phyloP scores from a whole-genome alignment of 1,140 invertebrate species.

The Tetraneura akinire region DNA sequence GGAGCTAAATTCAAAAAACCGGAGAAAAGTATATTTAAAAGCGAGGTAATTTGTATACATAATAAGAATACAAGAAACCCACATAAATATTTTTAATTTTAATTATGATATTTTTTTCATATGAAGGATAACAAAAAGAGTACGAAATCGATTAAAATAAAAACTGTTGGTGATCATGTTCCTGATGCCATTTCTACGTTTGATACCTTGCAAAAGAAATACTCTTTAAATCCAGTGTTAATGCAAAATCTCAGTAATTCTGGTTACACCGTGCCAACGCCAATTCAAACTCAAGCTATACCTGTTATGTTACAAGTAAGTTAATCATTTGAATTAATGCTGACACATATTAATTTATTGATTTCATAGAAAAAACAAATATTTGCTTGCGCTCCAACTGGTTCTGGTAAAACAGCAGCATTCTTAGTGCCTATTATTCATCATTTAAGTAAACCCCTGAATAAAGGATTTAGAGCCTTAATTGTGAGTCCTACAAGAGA shows the following conservation, averaged over 20 bases:
- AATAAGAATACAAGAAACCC: not conserved
- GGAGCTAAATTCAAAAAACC: slow-evolving; percentile 66
- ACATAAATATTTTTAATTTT: not conserved
- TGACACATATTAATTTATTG: slow-evolving; percentile 35
- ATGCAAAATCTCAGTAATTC: slow-evolving; percentile 73
- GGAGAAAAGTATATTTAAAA: not conserved
- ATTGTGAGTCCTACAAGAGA: slow-evolving; percentile 91
- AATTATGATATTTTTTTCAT: slow-evolving; percentile 52
- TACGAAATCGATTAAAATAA: slow-evolving; percentile 76
- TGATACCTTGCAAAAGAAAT: slow-evolving; percentile 64
- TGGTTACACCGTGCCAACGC: slow-evolving; percentile 80
- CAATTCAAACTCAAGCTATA: slow-evolving; percentile 93
- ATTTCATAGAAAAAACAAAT: slow-evolving; percentile 72
- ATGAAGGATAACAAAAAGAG: slow-evolving; percentile 69
- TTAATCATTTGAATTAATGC: not conserved
- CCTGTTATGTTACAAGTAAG: slow-evolving; percentile 79
- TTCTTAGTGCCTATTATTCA: slow-evolving; percentile 83
- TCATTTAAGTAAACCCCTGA: slow-evolving; percentile 64
- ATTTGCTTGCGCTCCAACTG: slow-evolving; percentile 91
- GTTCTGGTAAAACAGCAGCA: slow-evolving; percentile 84
- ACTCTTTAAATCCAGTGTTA: slow-evolving; percentile 66
- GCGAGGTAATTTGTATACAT: not conserved
- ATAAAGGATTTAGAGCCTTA: slow-evolving; percentile 77
- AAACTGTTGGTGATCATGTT: slow-evolving; percentile 73
- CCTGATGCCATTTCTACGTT: slow-evolving; percentile 76